Conservation (phyloP, 2,797 vertebrate species). For the Periophthalmus magnuspinnatus region DNA sequence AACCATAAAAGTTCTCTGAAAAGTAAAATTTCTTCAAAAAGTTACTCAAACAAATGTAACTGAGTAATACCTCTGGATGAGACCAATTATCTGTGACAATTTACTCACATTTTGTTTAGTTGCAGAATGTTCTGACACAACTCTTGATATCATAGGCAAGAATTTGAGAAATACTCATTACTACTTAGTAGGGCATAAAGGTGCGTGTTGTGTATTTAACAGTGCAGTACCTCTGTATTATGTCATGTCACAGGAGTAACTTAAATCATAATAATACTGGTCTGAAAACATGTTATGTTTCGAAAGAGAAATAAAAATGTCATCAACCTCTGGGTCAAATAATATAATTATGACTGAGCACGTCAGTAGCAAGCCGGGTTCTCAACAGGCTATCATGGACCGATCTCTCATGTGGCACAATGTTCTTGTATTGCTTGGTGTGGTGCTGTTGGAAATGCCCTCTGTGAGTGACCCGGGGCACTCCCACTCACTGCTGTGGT, state of each 20-base stretch:
- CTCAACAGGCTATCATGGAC: neutral
- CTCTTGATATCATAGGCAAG: too few relatives aligned
- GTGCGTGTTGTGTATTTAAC: neutral
- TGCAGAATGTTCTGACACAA: too few relatives aligned
- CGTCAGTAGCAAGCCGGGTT: neutral
- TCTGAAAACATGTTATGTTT: neutral
- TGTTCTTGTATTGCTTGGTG: neutral
- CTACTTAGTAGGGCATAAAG: too few relatives aligned
- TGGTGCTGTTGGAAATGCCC: slow-evolving; percentile 30
- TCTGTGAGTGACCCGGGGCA: neutral
- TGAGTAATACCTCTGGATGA: too few relatives aligned
- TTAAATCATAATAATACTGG: neutral
- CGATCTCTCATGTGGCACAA: neutral
- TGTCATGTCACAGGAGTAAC: neutral
- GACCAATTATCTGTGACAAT: too few relatives aligned
- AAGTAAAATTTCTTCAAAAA: too few relatives aligned
- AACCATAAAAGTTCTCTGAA: too few relatives aligned
- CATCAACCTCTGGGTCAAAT: neutral
- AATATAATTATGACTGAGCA: neutral
- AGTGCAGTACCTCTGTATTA: neutral
- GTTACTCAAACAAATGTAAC: too few relatives aligned
- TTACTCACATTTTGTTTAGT: too few relatives aligned
- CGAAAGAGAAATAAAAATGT: neutral
- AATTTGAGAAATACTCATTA: too few relatives aligned
- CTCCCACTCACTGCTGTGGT: slow-evolving; percentile 1